Base-by-base conservation (phyloP, 2,113 vertebrate species). In the Chloebia gouldiae region DNA sequence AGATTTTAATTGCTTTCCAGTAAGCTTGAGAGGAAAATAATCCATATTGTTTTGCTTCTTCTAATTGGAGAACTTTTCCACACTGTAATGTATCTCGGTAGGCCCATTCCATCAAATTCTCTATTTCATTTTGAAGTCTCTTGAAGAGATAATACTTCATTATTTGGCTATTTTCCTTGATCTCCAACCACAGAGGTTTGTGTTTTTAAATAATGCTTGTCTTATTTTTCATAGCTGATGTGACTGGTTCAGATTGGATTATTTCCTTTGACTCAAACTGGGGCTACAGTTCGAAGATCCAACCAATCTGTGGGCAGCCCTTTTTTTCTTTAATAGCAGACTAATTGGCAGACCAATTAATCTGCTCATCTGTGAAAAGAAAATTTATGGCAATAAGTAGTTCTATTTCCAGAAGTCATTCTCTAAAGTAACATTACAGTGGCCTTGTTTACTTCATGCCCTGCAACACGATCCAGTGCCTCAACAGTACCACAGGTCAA, bases 311-410 rank as follows among this genome's bases (percentile, higher is more conserved):
- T 90, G 91, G 90, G 39, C 93, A 96, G 95, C 94, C 86, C 66
- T 96, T 95, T 94, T 96, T 97, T 39, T 91, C 96, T 97, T 97
- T 98, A 98, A 98, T 98, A 98, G 96, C 96, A 94, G 92, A 95
- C 97, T 98, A 98, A 98, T 98, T 98, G 96, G 97, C 98, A 97
- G 90, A 95, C 91, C 98, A 98, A 98, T 98, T 98, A 98, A 98
- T 98, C 98, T 98, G 96, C 94, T 98, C 98, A 97, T 98, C 98
- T 98, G 98, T 98, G 98, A 98, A 98, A 95, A 97, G 96, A 97
- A 97, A 97, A 98, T 98, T 97, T 97, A 97, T 97, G 95, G 97
- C 97, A 92, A 97, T 96, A 95, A 97, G 93, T 96, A 95, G 91
- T 96, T 98, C 97, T 96, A 96, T 98, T 98, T 98, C 97, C 97